Conservation (phyloP, 2,797 vertebrate species). For the Centropyge bicolor region DNA sequence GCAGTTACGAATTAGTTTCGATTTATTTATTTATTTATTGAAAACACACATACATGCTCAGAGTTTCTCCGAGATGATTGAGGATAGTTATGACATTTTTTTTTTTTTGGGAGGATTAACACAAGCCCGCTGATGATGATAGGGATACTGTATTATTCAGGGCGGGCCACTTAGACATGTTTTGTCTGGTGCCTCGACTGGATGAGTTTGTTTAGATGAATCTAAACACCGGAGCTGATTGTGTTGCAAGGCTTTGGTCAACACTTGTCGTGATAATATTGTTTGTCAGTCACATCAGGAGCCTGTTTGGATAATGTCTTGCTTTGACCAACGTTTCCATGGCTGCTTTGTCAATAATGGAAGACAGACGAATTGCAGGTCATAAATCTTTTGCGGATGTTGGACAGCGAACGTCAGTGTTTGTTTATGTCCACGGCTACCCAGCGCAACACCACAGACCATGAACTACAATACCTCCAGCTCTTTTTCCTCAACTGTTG, state of each 20-base stretch:
- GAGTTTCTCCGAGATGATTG: constrained; percentile 55
- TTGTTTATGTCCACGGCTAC: constrained; percentile 65
- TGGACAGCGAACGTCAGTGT: constrained; percentile 55
- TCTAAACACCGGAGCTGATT: constrained; percentile 74
- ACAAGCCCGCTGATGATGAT: constrained; percentile 54
- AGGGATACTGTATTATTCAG: constrained; percentile 66
- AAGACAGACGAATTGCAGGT: constrained; percentile 47
- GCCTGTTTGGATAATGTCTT: constrained; percentile 69
- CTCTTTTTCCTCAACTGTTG: constrained; percentile 53
- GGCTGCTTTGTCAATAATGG: constrained; percentile 54
- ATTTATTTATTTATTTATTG: background rate
- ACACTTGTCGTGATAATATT: constrained; percentile 66
- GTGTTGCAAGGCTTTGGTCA: constrained; percentile 63
- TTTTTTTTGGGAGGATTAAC: constrained; percentile 60
- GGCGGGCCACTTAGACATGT: constrained; percentile 63
- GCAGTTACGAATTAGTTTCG: constrained; percentile 41
- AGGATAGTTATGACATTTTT: constrained; percentile 66
- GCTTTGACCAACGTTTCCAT: constrained; percentile 51
- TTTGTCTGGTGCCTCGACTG: constrained; percentile 72
- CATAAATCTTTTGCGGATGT: constrained; percentile 60
- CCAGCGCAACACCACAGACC: constrained; percentile 48
- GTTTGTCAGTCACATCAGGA: constrained; percentile 73
- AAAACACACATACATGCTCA: constrained; percentile 24
- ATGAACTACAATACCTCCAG: constrained; percentile 29
- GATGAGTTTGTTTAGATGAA: constrained; percentile 72